Evolutionary conservation across 92 coral and sea anemone genomes (phyloP).

Genomic region (Muricea muricata): DNA sequence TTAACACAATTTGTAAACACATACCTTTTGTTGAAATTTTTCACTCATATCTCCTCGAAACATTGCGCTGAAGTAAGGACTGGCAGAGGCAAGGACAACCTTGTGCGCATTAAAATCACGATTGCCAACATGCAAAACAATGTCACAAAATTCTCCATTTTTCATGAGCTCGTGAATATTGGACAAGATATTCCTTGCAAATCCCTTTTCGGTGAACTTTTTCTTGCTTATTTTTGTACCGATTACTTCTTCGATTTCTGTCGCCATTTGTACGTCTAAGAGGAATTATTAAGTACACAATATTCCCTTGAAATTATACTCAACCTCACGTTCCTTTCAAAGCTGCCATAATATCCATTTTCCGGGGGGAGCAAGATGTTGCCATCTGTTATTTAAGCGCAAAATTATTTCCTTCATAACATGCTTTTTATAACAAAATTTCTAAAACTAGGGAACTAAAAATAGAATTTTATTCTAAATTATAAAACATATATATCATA

Average conservation of each 20-base stretch:
- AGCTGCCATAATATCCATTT: background rate
- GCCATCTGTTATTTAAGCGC: no score
- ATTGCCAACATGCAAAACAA: conserved; percentile 76
- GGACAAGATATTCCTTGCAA: conserved; percentile 77
- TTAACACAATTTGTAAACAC: no score
- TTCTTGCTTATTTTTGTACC: conserved; percentile 59
- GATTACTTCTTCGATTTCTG: conserved; percentile 34
- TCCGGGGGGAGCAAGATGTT: background rate
- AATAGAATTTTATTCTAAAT: background rate
- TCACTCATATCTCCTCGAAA: conserved; percentile 90
- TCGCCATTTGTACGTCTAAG: conserved; percentile 52
- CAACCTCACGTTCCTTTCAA: conserved; percentile 60
- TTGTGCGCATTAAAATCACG: conserved; percentile 80
- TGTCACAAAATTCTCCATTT: conserved; percentile 93
- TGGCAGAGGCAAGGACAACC: conserved; percentile 89
- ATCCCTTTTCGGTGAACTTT: conserved; percentile 74
- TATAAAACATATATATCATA: no score
- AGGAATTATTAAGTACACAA: conserved; percentile 12
- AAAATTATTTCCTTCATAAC: no score
- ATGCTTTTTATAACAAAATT: no score
- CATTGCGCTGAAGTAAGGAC: conserved; percentile 95
- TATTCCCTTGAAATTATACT: conserved; percentile 44
- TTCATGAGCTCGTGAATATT: conserved; percentile 81
- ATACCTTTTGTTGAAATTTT: conserved; percentile 77
- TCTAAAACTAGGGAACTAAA: no score